These are phyloP conservation scores for Macrophya annulata DNA, from an alignment of 2,888 invertebrate species.

Conservation along the genomic window DNA sequence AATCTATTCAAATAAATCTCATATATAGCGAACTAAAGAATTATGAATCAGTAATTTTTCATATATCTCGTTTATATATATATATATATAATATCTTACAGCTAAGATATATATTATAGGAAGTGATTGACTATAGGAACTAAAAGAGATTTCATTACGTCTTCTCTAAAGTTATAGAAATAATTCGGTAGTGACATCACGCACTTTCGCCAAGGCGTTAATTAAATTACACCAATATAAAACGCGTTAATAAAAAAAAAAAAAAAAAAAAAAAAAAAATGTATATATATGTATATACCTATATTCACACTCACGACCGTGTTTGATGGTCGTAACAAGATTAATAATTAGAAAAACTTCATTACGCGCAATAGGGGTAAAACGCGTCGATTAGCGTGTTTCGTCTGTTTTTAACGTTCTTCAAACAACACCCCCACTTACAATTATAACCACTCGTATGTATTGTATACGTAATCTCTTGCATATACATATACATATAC, in stretches of 20 bases:
- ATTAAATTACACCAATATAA: constrained; percentile 45
- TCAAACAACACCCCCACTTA: constrained; percentile 49
- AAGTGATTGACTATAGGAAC: constrained; percentile 44
- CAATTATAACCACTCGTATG: constrained; percentile 42
- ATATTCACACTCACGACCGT: constrained; percentile 39
- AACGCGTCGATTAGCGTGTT: constrained; percentile 48
- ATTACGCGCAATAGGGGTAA: constrained; percentile 52
- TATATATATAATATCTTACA: background rate
- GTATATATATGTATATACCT: background rate
- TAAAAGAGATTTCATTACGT: constrained; percentile 31
- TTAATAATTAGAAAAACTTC: constrained; percentile 52
- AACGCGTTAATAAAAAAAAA: constrained; percentile 22
- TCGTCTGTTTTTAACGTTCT: constrained; percentile 51
- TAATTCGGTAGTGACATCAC: background rate
- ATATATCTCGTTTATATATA: constrained; percentile 44
- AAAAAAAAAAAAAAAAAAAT: too few species aligned
- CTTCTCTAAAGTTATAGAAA: background rate
- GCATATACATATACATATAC: background rate
- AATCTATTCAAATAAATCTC: constrained; percentile 48
- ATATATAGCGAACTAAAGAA: background rate
- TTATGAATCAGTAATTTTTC: constrained; percentile 14
- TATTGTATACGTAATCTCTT: constrained; percentile 31
- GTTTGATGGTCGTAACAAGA: constrained; percentile 50
- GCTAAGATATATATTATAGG: too few species aligned
- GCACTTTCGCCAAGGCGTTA: constrained; percentile 41